phyloP scores from a whole-genome alignment of 1,140 invertebrate genomes.

The Atta texana region DNA sequence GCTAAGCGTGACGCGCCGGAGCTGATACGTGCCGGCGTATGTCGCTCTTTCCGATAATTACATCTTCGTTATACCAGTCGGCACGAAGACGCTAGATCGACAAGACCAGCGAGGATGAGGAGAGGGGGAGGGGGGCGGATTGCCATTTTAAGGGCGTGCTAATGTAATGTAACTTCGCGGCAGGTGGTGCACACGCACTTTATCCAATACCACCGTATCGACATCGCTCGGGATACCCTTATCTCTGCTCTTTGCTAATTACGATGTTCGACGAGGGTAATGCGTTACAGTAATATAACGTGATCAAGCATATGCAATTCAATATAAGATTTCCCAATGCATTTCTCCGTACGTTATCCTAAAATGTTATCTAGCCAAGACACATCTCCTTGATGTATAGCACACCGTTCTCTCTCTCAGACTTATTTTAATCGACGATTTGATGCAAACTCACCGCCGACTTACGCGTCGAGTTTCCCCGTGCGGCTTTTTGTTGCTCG shows the following conservation, averaged over 20 bases:
- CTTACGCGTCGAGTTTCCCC: conserved; percentile 60
- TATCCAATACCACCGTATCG: conserved; percentile 7
- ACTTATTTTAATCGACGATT: conserved; percentile 63
- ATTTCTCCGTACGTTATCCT: not conserved
- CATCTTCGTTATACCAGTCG: conserved; percentile 79
- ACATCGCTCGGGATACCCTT: conserved; percentile 28
- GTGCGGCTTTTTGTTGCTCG: conserved; percentile 62
- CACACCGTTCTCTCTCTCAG: not conserved
- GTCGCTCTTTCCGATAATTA: conserved; percentile 82
- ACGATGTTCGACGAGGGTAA: conserved; percentile 53
- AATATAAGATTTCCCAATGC: not conserved
- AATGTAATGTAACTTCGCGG: conserved; percentile 53
- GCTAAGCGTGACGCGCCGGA: conserved; percentile 74
- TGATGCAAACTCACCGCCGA: conserved; percentile 55
- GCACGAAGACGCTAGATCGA: conserved; percentile 41
- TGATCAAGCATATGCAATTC: conserved; percentile 31
- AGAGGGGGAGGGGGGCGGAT: not conserved
- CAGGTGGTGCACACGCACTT: conserved; percentile 70
- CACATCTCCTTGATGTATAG: not conserved
- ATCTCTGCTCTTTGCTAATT: conserved; percentile 65
- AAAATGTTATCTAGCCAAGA: not conserved
- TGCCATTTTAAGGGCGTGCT: conserved; percentile 63
- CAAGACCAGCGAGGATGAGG: not conserved
- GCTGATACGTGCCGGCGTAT: conserved; percentile 76
- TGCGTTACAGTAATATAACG: conserved; percentile 43